Conservation (phyloP, 2,888 invertebrate species). For the Euphydryas editha region DNA sequence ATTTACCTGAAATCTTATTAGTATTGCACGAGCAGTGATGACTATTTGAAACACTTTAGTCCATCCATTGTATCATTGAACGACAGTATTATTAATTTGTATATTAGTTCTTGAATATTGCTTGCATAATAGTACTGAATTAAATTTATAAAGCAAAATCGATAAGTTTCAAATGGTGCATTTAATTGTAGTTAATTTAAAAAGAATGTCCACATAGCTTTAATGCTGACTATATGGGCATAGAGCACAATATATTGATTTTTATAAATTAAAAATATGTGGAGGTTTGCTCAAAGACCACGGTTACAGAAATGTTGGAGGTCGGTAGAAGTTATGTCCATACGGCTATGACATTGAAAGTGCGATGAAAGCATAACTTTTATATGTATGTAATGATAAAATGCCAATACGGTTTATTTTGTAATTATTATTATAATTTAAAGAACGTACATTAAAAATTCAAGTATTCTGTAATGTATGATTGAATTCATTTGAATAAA, state of each 20-base stretch:
- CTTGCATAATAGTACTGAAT: slow-evolving; percentile 66
- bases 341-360: slow-evolving; percentile 67
- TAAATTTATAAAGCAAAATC: slow-evolving; percentile 54
- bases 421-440: slow-evolving; percentile 82
- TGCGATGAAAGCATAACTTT: slow-evolving; percentile 66
- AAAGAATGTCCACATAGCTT: slow-evolving; percentile 76
- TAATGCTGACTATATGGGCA: slow-evolving; percentile 69
- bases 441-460: slow-evolving; percentile 78
- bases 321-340: slow-evolving; percentile 65
- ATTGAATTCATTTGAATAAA: slow-evolving; percentile 84
- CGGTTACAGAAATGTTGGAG: slow-evolving; percentile 42
- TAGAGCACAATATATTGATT: slow-evolving; percentile 63
- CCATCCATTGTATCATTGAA: slow-evolving; percentile 54
- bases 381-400: slow-evolving; percentile 72
- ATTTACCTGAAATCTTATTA: slow-evolving; percentile 30
- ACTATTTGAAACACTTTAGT: slow-evolving; percentile 43
- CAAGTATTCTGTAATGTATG: slow-evolving; percentile 81
- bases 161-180: slow-evolving; percentile 75
- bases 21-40: slow-evolving; percentile 40
- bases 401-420: slow-evolving; percentile 80
- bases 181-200: slow-evolving; percentile 80
- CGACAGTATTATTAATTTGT: slow-evolving; percentile 65
- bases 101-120: slow-evolving; percentile 58
- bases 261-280: slow-evolving; percentile 46
- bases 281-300: slow-evolving; percentile 72